Evolutionary conservation across 2,113 vertebrate genomes (phyloP).

Genomic region (Numida meleagris): DNA sequence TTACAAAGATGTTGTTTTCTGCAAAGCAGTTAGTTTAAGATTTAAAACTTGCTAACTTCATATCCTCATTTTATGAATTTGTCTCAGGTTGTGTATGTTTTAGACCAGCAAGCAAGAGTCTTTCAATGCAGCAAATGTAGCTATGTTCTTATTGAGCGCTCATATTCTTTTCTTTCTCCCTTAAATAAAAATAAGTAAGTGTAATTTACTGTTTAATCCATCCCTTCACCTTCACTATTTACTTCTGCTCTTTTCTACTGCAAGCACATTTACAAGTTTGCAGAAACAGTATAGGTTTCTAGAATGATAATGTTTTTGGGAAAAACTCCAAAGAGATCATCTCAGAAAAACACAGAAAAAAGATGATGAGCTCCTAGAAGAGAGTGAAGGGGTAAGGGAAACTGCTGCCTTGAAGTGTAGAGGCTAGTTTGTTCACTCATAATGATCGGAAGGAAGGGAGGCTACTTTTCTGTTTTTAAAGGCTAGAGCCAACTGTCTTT

Average conservation of each 20-base stretch:
- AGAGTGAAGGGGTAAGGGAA: not conserved
- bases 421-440: not conserved
- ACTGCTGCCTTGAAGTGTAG: not conserved
- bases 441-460: not conserved
- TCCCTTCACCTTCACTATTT: not conserved
- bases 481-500: not conserved
- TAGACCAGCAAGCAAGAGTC: not conserved
- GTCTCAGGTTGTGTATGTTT: not conserved
- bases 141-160: not conserved
- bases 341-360: not conserved
- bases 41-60: not conserved
- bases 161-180: rapidly evolving
- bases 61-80: not conserved
- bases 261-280: not conserved
- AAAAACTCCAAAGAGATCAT: not conserved
- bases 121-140: not conserved
- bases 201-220: not conserved
- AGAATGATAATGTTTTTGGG: not conserved
- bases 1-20: not conserved
- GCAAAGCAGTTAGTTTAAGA: not conserved
- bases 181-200: not conserved
- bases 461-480: not conserved
- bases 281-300: not conserved
- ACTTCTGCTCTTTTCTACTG: not conserved
- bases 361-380: not conserved